Conservation (phyloP, 2,797 vertebrate species). For the Pachyuromys duprasi region DNA sequence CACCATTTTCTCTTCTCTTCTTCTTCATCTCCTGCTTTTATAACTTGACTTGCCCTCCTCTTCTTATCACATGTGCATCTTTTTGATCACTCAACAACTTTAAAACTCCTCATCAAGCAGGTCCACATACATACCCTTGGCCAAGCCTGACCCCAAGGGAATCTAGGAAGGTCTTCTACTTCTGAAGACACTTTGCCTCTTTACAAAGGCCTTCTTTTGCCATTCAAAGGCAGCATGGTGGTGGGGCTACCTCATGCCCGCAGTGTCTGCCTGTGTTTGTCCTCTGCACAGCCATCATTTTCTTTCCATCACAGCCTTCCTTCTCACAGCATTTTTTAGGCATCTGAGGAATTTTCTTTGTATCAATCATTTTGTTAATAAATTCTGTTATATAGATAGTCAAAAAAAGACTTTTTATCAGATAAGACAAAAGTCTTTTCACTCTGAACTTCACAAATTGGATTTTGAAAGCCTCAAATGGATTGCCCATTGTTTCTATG, state of each 20-base stretch:
- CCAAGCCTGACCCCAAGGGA: background rate
- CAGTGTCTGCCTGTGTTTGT: background rate
- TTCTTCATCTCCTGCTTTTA: background rate
- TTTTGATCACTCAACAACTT: background rate
- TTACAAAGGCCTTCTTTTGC: background rate
- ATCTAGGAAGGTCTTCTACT: background rate
- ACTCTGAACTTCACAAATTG: background rate
- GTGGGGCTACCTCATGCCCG: rapidly evolving
- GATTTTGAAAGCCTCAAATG: background rate
- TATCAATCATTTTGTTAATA: background rate
- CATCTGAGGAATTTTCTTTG: background rate
- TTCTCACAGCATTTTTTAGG: background rate
- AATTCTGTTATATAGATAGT: background rate
- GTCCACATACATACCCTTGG: too few species aligned
- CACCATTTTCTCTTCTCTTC: background rate
- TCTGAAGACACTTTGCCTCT: background rate
- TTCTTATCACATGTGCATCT: rapidly evolving
- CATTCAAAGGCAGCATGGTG: too few species aligned
- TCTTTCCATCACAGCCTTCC: rapidly evolving
- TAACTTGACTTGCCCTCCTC: too few species aligned
- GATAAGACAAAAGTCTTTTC: background rate
- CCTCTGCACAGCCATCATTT: rapidly evolving
- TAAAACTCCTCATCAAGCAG: background rate
- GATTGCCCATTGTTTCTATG: background rate
- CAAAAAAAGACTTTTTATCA: background rate